Evolutionary conservation across 1,140 invertebrate species (phyloP).

Genomic region (Coptotermes formosanus): DNA sequence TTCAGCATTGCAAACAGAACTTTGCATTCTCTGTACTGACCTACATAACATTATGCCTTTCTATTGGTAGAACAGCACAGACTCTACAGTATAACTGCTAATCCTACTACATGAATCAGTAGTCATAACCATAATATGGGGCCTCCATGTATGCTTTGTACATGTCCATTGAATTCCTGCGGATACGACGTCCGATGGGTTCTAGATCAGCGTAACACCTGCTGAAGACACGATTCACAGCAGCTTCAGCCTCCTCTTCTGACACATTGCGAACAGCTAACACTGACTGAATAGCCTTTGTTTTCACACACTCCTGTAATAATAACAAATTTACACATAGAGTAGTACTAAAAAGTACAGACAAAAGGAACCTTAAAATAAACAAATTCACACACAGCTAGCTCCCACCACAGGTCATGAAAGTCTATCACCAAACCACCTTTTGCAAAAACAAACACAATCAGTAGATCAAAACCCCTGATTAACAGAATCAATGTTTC

Average conservation of each 20-base stretch:
- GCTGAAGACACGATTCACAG: conserved; percentile 85
- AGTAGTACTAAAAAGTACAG: neutral
- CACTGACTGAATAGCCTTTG: conserved; percentile 80
- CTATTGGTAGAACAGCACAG: too few species aligned
- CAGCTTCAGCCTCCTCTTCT: conserved; percentile 65
- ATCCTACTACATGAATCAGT: neutral
- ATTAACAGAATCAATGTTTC: too few species aligned
- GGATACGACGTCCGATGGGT: conserved; percentile 81
- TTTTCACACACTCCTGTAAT: conserved; percentile 83
- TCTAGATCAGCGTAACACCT: conserved; percentile 93
- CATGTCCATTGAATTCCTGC: conserved; percentile 75
- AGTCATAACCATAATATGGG: conserved; percentile 73
- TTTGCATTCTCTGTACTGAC: too few species aligned
- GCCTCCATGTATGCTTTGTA: conserved; percentile 74
- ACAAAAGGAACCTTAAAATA: too few species aligned
- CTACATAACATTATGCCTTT: too few species aligned
- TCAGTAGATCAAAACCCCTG: too few species aligned
- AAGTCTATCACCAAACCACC: too few species aligned
- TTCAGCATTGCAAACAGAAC: too few species aligned
- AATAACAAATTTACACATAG: neutral
- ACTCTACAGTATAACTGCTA: too few species aligned
- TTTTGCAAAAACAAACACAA: too few species aligned
- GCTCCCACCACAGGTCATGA: too few species aligned
- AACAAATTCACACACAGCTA: too few species aligned
- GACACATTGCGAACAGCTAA: conserved; percentile 75